These are phyloP conservation scores for Misgurnus anguillicaudatus DNA, from an alignment of 2,113 vertebrate genomes.

Conservation along the genomic window DNA sequence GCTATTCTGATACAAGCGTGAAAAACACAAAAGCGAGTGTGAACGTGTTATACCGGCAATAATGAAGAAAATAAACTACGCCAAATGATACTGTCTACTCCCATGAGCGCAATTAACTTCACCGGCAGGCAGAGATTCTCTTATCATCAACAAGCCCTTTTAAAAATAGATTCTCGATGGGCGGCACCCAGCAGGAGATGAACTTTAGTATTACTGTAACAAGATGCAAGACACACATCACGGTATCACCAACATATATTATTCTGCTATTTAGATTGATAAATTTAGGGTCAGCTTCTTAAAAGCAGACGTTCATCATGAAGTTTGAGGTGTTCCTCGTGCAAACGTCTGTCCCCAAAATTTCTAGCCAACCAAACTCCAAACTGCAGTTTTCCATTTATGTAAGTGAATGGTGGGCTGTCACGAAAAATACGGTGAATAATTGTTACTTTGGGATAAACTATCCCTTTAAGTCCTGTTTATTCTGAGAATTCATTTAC, in stretches of 20 bases:
- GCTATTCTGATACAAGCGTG: constrained; percentile 10
- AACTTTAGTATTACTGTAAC: background rate
- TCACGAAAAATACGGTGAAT: no score
- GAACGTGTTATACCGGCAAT: constrained; percentile 3
- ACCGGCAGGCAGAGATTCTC: constrained; percentile 30
- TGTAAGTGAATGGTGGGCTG: no score
- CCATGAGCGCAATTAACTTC: constrained; percentile 46
- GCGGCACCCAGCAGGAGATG: constrained; percentile 22
- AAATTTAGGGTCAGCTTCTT: background rate
- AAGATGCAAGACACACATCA: background rate
- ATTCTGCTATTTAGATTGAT: constrained; percentile 2
- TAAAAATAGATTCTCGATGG: constrained; percentile 36
- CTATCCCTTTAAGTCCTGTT: no score
- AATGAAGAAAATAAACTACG: constrained; percentile 39
- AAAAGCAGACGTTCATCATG: constrained; percentile 12
- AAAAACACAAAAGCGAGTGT: constrained; percentile 24
- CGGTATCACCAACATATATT: background rate
- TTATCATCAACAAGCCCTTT: constrained; percentile 48
- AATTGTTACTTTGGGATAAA: no score
- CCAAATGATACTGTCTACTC: constrained; percentile 32
- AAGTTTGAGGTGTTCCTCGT: background rate
- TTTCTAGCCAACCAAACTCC: no score
- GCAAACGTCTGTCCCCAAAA: background rate
- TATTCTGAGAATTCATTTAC: background rate
- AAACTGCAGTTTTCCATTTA: no score